phyloP scores from a whole-genome alignment of 2,888 invertebrate genomes.

The Chrysodeixis includens region DNA sequence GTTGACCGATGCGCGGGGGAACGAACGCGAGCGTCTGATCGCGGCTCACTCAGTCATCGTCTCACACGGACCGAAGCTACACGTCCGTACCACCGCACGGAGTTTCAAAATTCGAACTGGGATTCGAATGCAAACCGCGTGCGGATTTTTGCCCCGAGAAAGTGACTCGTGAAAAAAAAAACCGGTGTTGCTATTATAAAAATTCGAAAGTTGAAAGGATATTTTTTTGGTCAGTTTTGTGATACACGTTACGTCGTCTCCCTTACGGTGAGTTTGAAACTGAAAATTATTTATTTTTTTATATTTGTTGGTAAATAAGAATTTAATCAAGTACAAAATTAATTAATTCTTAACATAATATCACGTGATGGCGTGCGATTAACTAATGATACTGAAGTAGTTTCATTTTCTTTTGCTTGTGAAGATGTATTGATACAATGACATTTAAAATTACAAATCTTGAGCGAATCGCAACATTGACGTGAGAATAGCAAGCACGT shows the following conservation, averaged over 20 bases:
- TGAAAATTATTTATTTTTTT: neutral
- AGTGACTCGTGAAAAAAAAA: slow-evolving; percentile 76
- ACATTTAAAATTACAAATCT: slow-evolving; percentile 67
- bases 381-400: slow-evolving; percentile 55
- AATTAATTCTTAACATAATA: slow-evolving; percentile 22
- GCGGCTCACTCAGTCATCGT: slow-evolving; percentile 72
- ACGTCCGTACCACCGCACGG: slow-evolving; percentile 65
- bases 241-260: slow-evolving; percentile 67
- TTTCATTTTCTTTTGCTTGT: slow-evolving; percentile 66
- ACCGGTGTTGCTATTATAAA: slow-evolving; percentile 71
- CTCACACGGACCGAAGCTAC: slow-evolving; percentile 76
- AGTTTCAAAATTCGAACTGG: slow-evolving; percentile 60
- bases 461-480: slow-evolving; percentile 52
- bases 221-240: slow-evolving; percentile 66
- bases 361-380: slow-evolving; percentile 63
- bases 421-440: slow-evolving; percentile 48
- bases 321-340: slow-evolving; percentile 26
- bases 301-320: neutral
- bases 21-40: slow-evolving; percentile 67
- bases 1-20: slow-evolving; percentile 80
- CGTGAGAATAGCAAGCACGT: slow-evolving; percentile 60
- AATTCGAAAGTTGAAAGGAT: slow-evolving; percentile 72
- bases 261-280: slow-evolving; percentile 76
- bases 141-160: slow-evolving; percentile 62
- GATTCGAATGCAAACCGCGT: slow-evolving; percentile 61